Conservation (phyloP, 2,113 vertebrate species). For the Felis chaus region DNA sequence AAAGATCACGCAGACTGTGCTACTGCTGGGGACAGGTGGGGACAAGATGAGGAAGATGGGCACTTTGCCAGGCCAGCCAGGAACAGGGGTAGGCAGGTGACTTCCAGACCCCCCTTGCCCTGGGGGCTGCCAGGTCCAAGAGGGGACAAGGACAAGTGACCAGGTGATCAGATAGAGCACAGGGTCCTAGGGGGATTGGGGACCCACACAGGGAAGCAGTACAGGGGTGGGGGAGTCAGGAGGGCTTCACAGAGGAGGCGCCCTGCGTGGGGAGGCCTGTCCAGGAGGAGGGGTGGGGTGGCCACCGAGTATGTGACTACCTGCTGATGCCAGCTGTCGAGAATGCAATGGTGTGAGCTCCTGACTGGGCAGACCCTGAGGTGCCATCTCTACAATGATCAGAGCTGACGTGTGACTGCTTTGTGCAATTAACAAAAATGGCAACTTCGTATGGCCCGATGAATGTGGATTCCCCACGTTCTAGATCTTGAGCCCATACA, state of each 20-base stretch:
- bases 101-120: not conserved
- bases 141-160: not conserved
- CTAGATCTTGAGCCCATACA: not conserved
- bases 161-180: not conserved
- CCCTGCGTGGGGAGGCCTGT: not conserved
- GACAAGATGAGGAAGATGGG: not conserved
- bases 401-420: not conserved
- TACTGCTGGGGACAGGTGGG: not conserved
- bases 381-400: accelerated
- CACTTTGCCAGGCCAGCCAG: not conserved
- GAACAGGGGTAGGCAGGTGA: not conserved
- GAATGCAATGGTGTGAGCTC: not conserved
- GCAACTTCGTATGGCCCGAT: not conserved
- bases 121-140: not conserved
- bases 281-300: not conserved
- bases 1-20: not conserved
- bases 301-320: not conserved
- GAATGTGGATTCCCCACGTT: not conserved
- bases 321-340: not conserved
- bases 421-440: not conserved
- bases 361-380: too few species aligned
- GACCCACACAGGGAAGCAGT: not conserved
- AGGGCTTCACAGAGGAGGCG: not conserved
- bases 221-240: not conserved
- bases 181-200: not conserved